Conservation (phyloP, 2,797 vertebrate genomes). For the Spea hammondii region DNA sequence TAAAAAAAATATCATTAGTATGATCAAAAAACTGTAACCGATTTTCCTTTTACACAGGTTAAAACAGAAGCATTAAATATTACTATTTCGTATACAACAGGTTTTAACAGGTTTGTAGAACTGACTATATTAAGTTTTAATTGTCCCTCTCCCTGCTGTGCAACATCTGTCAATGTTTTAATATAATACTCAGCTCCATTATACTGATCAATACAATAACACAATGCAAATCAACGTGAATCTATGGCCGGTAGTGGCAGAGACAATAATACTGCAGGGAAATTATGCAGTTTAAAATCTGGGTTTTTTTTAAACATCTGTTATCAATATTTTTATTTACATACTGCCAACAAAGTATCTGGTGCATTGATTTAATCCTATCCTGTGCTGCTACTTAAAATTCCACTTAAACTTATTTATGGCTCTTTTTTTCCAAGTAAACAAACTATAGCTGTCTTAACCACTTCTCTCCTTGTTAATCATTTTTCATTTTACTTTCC, state of each 20-base stretch:
- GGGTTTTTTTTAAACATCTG: not conserved
- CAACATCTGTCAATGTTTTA: not conserved
- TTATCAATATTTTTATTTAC: not conserved
- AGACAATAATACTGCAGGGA: constrained; percentile 1
- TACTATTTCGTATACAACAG: not conserved
- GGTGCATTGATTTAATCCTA: not conserved
- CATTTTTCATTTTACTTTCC: too few species aligned
- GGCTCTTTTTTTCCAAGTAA: not conserved
- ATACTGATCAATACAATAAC: constrained; percentile 1
- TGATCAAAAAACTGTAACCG: too few species aligned
- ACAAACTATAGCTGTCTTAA: not conserved
- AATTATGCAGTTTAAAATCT: not conserved
- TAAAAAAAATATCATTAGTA: too few species aligned
- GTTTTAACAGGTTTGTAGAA: not conserved
- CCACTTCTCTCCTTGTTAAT: too few species aligned
- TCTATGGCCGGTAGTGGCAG: not conserved
- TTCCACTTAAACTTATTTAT: not conserved
- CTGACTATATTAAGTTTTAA: not conserved
- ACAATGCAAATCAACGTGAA: not conserved
- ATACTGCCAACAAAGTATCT: not conserved
- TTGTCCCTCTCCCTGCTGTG: not conserved
- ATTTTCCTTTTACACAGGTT: too few species aligned
- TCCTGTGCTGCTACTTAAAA: not conserved
- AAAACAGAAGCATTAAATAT: not conserved
- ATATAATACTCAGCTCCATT: constrained; percentile 3